Conservation (phyloP, 2,888 invertebrate species). For the Eilema depressum region DNA sequence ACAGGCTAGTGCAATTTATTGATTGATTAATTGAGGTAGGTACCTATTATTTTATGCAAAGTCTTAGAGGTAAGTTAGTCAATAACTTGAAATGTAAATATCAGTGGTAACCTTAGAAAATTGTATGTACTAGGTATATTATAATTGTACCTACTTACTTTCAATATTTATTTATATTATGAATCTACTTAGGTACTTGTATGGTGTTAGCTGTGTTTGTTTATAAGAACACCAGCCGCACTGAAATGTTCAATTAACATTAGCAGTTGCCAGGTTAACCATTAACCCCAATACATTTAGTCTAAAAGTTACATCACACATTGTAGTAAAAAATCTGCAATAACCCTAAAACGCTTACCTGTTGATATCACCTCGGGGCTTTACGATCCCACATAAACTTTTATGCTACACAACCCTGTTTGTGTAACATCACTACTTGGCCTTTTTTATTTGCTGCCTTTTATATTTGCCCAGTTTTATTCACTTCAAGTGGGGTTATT, state of each 20-base stretch:
- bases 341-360: conserved; percentile 66
- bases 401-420: conserved; percentile 59
- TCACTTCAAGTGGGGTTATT: conserved; percentile 20
- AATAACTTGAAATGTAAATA: no score
- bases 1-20: no score
- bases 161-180: no score
- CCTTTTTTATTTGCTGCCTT: conserved; percentile 51
- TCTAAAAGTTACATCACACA: conserved; percentile 37
- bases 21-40: no score
- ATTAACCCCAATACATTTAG: conserved; percentile 25
- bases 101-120: no score
- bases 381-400: conserved; percentile 66
- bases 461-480: conserved; percentile 47
- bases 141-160: no score
- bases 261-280: conserved; percentile 7
- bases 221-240: neutral
- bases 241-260: conserved; percentile 1
- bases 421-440: conserved; percentile 54
- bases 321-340: conserved; percentile 55
- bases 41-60: no score
- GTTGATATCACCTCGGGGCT: conserved; percentile 64
- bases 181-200: no score
- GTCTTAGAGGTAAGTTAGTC: no score
- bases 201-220: no score
- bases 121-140: no score